These are phyloP conservation scores for Conchocele bisecta DNA, from an alignment of 2,888 invertebrate species.

Conservation along the genomic window DNA sequence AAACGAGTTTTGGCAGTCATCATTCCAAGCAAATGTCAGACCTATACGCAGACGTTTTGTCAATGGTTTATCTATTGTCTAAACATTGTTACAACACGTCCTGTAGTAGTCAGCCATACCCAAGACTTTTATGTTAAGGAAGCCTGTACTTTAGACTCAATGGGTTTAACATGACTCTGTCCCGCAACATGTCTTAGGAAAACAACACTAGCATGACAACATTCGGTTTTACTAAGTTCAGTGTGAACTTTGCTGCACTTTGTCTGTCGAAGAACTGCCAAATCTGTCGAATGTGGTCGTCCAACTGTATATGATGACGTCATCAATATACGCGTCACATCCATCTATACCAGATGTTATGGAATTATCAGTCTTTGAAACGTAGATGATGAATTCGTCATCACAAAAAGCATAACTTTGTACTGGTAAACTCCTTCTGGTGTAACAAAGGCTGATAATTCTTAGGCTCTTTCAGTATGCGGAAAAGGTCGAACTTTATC, in stretches of 20 bases:
- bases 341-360: constrained; percentile 23
- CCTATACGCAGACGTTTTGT: no score
- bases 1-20: no score
- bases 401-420: constrained; percentile 59
- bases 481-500: constrained; percentile 63
- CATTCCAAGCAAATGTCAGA: no score
- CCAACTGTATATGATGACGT: constrained; percentile 39
- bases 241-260: background rate
- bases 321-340: constrained; percentile 51
- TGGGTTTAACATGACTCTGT: no score
- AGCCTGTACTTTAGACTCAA: no score
- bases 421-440: constrained; percentile 52
- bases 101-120: no score
- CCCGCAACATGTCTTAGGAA: no score
- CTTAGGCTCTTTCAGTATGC: constrained; percentile 48
- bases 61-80: no score
- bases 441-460: constrained; percentile 59
- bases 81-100: no score
- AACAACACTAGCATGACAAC: no score
- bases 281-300: constrained; percentile 21
- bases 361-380: constrained; percentile 54
- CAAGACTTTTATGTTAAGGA: no score
- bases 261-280: constrained; percentile 2
- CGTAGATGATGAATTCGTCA: constrained; percentile 54
- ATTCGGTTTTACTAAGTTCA: no score